Evolutionary conservation across 2,797 vertebrate genomes (phyloP).

Genomic region (Scomberomorus guttatus): DNA sequence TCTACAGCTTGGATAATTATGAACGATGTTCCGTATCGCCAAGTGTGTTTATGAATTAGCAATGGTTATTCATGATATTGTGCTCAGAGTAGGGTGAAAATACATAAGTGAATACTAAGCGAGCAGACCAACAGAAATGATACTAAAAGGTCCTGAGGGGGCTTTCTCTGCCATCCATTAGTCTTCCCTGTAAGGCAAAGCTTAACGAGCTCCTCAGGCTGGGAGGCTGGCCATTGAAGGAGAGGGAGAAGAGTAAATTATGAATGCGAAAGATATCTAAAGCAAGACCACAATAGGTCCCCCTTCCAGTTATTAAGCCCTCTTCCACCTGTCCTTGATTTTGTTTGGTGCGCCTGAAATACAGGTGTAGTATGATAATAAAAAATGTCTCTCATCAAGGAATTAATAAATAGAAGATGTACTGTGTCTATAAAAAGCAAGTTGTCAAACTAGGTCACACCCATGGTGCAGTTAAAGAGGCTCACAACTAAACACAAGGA

Average conservation of each 20-base stretch:
- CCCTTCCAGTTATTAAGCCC: slow-evolving; percentile 24
- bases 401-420: slow-evolving; percentile 52
- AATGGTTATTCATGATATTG: slow-evolving; percentile 81
- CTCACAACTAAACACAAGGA: slow-evolving; percentile 73
- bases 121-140: slow-evolving; percentile 80
- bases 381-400: slow-evolving; percentile 12
- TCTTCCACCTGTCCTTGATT: slow-evolving; percentile 24
- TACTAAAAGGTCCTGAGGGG: slow-evolving; percentile 84
- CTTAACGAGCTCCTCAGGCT: slow-evolving; percentile 80
- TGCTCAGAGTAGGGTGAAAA: slow-evolving; percentile 81
- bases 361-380: slow-evolving; percentile 20
- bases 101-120: slow-evolving; percentile 85
- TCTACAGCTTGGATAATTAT: slow-evolving; percentile 73
- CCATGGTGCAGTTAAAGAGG: slow-evolving; percentile 72
- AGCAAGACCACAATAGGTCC: slow-evolving; percentile 52
- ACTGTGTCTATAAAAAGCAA: slow-evolving; percentile 62
- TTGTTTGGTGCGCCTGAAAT: slow-evolving; percentile 24
- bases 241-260: slow-evolving; percentile 67
- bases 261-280: slow-evolving; percentile 60
- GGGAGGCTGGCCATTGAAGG: slow-evolving; percentile 68
- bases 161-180: slow-evolving; percentile 82
- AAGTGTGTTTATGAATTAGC: slow-evolving; percentile 84
- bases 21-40: slow-evolving; percentile 76
- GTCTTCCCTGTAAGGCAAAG: slow-evolving; percentile 80
- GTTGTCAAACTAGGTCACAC: slow-evolving; percentile 71